Base-by-base conservation (phyloP, 2,113 vertebrate genomes). In the Corapipo altera region DNA sequence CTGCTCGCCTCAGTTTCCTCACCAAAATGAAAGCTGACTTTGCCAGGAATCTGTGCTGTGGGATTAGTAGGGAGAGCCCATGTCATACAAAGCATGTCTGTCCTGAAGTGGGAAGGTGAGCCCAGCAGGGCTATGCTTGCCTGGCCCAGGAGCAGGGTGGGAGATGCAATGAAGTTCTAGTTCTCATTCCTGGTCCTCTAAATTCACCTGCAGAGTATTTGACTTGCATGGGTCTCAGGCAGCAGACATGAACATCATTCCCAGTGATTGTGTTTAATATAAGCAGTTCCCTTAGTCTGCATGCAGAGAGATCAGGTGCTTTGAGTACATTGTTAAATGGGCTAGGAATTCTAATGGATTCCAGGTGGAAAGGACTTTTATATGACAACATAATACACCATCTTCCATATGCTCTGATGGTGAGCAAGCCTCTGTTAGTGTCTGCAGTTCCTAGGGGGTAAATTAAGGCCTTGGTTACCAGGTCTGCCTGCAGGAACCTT, bases 31-130 rank as follows among this genome's bases (percentile, higher is more conserved):
- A 0, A 64, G 17, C 20, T 5, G 6, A 27, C 35, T 80, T 17
- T 65, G 37, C 15, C 33, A 35, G 65, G 35, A 39, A 24, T 66
- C 24, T 54, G 33, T 66, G 58, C 37, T 0, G 0, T 4, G 2
- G 55, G 37, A 35, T 62, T 46, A 54, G 41, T 6, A 30, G 44
- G 41, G 32, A 57, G 55, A 61, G 32, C 23, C 23, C 35, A 4
- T 1, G 2, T 24, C 1, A 0, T 9, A 10, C 1, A 2, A 46
- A 54, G 20, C 41, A 12, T 9, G 1, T 74, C 54, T 3, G 0
- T 61, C n/a, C 39, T 26, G 8, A 33, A 59, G 33, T 6, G 2
- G 52, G 26, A 79, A 4, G 11, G 17, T 58, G 27, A 92, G 32
- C 37, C 51, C 1, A 2, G 12, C n/a, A 35, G 52, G 48, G 33